A percentile compares a stretch with the other conserved stretches of the same genome.
Conservation (phyloP, 2,113 vertebrate species). For the Columba janthina region DNA sequence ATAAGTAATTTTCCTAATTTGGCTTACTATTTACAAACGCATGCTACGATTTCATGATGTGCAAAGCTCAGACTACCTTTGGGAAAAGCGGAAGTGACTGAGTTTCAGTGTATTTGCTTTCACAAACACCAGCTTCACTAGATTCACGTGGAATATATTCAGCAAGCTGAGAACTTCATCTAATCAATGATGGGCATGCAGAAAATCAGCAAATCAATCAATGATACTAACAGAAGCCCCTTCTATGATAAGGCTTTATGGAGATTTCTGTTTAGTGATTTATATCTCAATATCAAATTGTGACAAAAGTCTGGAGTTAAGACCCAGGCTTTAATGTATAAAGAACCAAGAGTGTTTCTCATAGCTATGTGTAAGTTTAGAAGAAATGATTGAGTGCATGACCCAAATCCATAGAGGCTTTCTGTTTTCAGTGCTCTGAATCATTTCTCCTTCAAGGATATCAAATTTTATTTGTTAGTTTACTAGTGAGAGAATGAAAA, state of each 20-base stretch:
- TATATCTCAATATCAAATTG: slow-evolving; percentile 1
- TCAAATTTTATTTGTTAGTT: slow-evolving; percentile 40
- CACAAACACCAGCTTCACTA: background rate
- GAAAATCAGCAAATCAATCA: slow-evolving; percentile 26
- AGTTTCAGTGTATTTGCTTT: background rate
- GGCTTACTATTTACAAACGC: background rate
- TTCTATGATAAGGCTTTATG: background rate
- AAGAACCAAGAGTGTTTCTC: background rate
- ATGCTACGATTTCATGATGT: background rate
- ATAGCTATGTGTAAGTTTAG: background rate
- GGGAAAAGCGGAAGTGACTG: background rate
- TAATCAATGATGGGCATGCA: background rate
- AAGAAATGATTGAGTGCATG: slow-evolving; percentile 33
- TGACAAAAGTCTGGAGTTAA: background rate
- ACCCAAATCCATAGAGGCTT: background rate
- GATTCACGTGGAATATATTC: background rate
- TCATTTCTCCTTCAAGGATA: slow-evolving; percentile 32
- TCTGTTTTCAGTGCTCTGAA: background rate
- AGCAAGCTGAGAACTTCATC: background rate
- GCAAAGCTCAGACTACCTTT: background rate
- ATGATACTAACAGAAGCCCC: background rate
- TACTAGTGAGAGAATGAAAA: background rate
- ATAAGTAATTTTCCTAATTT: background rate
- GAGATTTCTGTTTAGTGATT: background rate
- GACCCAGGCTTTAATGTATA: background rate